phyloP scores from a whole-genome alignment of 2,113 vertebrate species.

The Collichthys lucidus region DNA sequence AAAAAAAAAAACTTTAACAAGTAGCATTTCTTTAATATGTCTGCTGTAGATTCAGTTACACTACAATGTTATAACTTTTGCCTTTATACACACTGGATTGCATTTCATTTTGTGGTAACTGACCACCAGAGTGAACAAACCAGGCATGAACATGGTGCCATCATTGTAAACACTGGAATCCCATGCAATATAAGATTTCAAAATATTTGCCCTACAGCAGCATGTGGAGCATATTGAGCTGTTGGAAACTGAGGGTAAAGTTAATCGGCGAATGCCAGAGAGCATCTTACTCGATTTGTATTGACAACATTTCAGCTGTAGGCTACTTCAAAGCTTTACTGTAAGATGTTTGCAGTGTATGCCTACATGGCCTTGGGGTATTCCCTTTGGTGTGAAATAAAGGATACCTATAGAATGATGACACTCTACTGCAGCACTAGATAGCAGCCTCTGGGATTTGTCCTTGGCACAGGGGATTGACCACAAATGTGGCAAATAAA shows the following conservation, averaged over 20 bases:
- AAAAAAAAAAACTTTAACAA: not conserved
- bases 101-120: not conserved
- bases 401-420: conserved; percentile 37
- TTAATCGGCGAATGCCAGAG: conserved; percentile 63
- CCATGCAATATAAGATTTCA: conserved; percentile 31
- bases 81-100: not conserved
- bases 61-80: not conserved
- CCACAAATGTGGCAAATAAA: not conserved
- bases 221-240: conserved; percentile 45
- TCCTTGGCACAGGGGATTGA: conserved; percentile 15
- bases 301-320: conserved; percentile 66
- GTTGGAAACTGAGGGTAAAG: conserved; percentile 57
- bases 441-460: conserved; percentile 38
- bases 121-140: not conserved
- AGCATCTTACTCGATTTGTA: conserved; percentile 69
- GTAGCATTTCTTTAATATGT: too few relatives aligned
- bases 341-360: conserved; percentile 48
- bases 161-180: not conserved
- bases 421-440: not conserved
- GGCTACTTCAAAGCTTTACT: conserved; percentile 67
- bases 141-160: not conserved
- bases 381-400: conserved; percentile 61
- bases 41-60: too few relatives aligned
- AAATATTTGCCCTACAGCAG: conserved; percentile 40
- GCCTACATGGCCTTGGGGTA: conserved; percentile 56